Percentiles rank a stretch among this genome's conserved stretches.
Conservation (phyloP, 2,888 invertebrate genomes). For the Onthophagus sagittarius region DNA sequence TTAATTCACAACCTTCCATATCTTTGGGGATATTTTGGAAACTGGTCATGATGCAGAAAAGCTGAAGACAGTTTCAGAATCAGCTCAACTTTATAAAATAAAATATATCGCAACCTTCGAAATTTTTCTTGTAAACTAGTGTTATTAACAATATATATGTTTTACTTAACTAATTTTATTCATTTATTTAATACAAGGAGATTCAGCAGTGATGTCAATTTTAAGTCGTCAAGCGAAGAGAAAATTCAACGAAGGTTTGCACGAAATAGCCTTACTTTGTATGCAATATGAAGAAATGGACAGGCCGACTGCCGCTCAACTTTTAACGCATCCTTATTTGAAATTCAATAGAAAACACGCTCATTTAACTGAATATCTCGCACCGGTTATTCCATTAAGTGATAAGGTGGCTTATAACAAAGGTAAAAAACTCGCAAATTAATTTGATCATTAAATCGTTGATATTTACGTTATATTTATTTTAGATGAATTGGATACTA, state of each 20-base stretch:
- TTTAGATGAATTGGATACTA: constrained; percentile 61
- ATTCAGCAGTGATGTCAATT: constrained; percentile 37
- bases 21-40: too few species aligned
- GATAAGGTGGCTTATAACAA: constrained; percentile 53
- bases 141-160: too few species aligned
- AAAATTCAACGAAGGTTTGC: constrained; percentile 71
- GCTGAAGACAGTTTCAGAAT: too few species aligned
- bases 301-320: constrained; percentile 66
- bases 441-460: neutral
- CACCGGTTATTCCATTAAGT: constrained; percentile 64
- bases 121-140: too few species aligned
- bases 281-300: constrained; percentile 65
- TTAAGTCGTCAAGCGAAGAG: constrained; percentile 52
- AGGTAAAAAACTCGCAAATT: constrained; percentile 45
- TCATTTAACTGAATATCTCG: constrained; percentile 61
- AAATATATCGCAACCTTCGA: too few species aligned
- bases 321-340: constrained; percentile 71
- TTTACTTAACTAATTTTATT: neutral
- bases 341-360: constrained; percentile 64
- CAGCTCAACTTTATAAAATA: too few species aligned
- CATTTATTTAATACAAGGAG: constrained; percentile 28
- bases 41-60: too few species aligned
- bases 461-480: constrained; percentile 27
- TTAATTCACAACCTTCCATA: too few species aligned
- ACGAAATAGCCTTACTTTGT: constrained; percentile 71